Evolutionary conservation across 2,113 vertebrate genomes (phyloP), one percentile per base, ranked within the genome.

Genomic region (Passer domesticus): DNA sequence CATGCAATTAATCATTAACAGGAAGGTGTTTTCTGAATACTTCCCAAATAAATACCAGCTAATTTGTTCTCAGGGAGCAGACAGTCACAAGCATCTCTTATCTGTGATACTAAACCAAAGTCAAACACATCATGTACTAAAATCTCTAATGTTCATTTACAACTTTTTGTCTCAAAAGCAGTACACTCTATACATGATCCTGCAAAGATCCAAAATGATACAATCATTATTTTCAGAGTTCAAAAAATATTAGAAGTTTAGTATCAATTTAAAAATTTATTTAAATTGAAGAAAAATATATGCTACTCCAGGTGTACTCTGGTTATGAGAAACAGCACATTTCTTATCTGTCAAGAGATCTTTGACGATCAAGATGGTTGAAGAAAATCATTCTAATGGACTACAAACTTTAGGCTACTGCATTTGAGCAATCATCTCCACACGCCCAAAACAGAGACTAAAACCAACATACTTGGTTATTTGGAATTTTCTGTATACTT

Each of bases 41-140:
- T 96, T 94, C 75, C 92, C 97, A 95, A 97, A 97, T 91, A 98
- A 98, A 98, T 96, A 95, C 86, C 97, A 98, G 96, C 96, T 97
- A 97, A 84, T 96, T 97, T 97, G 92, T 97, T 97, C 91, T 94
- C 86, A 96, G 92, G 69, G 91, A 83, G 53, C 72, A 96, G 89
- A 90, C 21, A 94, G 92, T 94, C 94, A 81, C 59, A 94, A 69
- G 92, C 90, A 95, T 87, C 90, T 96, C 90, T 89, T 89, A 56
- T 73, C 83, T 72, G 79, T 96, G 86, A 92, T 83, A 85, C 83
- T 52, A 91, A 89, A 80, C 59, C n/a, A 49, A 94, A 96, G 94
- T 97, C 96, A 97, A 95, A 97, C 69, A 87, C 20, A 88, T 95
- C 92, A 94, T 47, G 88, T 89, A 97, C 87, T 95, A 95, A 97